These are phyloP conservation scores for Colossoma macropomum DNA, from an alignment of 2,113 vertebrate genomes.

Conservation along the genomic window DNA sequence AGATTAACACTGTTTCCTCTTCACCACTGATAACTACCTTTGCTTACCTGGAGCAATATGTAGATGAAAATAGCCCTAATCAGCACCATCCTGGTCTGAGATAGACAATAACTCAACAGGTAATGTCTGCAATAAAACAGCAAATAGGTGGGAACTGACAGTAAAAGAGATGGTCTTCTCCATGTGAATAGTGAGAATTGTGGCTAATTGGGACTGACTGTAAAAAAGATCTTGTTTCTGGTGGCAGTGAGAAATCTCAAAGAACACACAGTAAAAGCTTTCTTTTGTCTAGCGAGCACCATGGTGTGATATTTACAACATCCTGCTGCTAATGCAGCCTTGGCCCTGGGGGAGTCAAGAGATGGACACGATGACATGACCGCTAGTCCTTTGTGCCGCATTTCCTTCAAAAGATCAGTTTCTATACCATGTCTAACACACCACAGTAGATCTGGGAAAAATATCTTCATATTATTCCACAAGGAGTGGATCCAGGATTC, in stretches of 20 bases:
- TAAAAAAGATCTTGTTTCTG: conserved; percentile 27
- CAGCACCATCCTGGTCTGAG: background rate
- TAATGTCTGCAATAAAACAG: conserved; percentile 43
- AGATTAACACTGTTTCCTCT: no score
- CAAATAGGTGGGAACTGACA: conserved; percentile 34
- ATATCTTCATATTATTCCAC: background rate
- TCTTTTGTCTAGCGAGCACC: conserved; percentile 51
- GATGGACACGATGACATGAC: conserved; percentile 36
- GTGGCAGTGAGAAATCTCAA: conserved; percentile 36
- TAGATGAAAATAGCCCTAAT: background rate
- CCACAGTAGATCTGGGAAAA: background rate
- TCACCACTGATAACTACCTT: background rate
- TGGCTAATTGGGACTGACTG: conserved; percentile 36
- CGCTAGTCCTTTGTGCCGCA: conserved; percentile 17
- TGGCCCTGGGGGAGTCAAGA: conserved; percentile 31
- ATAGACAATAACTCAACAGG: conserved; percentile 49
- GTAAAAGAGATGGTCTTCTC: conserved; percentile 4
- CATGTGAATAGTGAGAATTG: conserved; percentile 27
- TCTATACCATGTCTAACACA: background rate
- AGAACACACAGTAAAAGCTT: conserved; percentile 37
- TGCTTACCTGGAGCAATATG: background rate
- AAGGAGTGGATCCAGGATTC: no score
- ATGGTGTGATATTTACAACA: conserved; percentile 59
- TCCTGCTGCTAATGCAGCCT: conserved; percentile 47
- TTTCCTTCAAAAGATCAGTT: background rate